Evolutionary conservation across 2,888 invertebrate species (phyloP).

Genomic region (Blastobasis lacticolella): DNA sequence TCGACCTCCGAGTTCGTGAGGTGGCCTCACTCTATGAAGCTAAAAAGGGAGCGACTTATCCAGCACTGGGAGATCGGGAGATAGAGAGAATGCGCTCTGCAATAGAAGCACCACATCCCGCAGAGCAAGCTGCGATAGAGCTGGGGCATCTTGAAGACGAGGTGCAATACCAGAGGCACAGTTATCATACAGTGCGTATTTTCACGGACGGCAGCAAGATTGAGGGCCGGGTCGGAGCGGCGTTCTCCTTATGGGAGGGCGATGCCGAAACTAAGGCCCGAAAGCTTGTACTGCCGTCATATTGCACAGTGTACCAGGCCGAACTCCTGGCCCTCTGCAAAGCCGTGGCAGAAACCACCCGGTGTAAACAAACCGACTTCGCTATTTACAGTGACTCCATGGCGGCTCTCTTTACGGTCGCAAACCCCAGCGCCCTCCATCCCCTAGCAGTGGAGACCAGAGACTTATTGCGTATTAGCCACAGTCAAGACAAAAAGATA

Average conservation of each 20-base stretch:
- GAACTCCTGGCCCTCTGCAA: slow-evolving; percentile 11
- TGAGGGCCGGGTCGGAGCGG: slow-evolving; percentile 4
- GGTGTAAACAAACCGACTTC: not conserved
- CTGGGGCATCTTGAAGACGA: not conserved
- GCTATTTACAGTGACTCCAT: slow-evolving; percentile 10
- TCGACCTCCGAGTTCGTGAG: slow-evolving; percentile 5
- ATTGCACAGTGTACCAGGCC: slow-evolving; percentile 9
- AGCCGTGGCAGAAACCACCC: not conserved
- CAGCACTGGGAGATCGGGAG: not conserved
- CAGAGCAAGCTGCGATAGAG: not conserved
- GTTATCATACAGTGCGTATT: not conserved
- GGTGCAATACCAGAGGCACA: not conserved
- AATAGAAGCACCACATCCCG: slow-evolving; percentile 3
- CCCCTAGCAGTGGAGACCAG: slow-evolving; percentile 7
- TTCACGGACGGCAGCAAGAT: slow-evolving; percentile 8
- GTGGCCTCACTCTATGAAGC: slow-evolving; percentile 1
- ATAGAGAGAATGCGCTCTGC: not conserved
- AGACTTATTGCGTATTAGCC: not conserved
- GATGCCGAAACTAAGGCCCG: not conserved
- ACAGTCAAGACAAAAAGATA: not conserved
- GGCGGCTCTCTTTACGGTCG: slow-evolving; percentile 6
- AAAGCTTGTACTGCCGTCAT: slow-evolving; percentile 1
- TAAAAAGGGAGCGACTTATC: slow-evolving; percentile 2
- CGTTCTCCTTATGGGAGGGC: not conserved
- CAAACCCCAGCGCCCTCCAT: slow-evolving; percentile 1